Percentiles rank a stretch among this genome's conserved stretches.
Evolutionary conservation across 2,888 invertebrate species (phyloP).

Genomic region (Cosmia trapezina): DNA sequence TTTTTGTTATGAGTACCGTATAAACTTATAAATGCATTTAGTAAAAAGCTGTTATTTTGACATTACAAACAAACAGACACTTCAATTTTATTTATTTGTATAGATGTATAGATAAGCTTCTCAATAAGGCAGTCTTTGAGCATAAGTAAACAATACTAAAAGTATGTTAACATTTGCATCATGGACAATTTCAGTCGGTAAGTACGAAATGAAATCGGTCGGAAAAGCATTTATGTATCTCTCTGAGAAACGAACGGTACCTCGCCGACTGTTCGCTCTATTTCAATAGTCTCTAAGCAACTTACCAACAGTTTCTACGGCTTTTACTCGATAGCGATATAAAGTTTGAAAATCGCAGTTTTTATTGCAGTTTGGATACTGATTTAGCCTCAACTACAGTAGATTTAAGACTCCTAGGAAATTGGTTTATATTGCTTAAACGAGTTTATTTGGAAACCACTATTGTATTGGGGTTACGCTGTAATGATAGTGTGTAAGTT

Average conservation of each 20-base stretch:
- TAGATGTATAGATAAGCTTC: too few species aligned
- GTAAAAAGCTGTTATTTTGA: too few species aligned
- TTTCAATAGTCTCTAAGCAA: constrained; percentile 70
- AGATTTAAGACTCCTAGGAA: constrained; percentile 39
- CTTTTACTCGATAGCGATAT: constrained; percentile 60
- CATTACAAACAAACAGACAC: too few species aligned
- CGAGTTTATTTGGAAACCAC: not conserved
- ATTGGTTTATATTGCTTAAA: constrained; percentile 32
- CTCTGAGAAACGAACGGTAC: constrained; percentile 43
- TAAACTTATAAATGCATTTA: too few species aligned
- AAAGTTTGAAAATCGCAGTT: constrained; percentile 70
- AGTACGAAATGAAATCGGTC: constrained; percentile 53
- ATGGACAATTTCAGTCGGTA: constrained; percentile 47
- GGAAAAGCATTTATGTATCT: constrained; percentile 59
- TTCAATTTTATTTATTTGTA: too few species aligned
- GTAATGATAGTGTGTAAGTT: too few species aligned
- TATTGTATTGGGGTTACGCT: too few species aligned
- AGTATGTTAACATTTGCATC: constrained; percentile 44
- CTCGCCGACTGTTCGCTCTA: constrained; percentile 52
- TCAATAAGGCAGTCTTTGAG: not conserved
- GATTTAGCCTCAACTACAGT: constrained; percentile 54
- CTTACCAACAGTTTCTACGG: constrained; percentile 63
- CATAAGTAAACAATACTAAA: constrained; percentile 9
- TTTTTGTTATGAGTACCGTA: too few species aligned
- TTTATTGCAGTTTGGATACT: constrained; percentile 69